phyloP scores from a whole-genome alignment of 2,113 vertebrate genomes.

The Mastomys natalensis region DNA sequence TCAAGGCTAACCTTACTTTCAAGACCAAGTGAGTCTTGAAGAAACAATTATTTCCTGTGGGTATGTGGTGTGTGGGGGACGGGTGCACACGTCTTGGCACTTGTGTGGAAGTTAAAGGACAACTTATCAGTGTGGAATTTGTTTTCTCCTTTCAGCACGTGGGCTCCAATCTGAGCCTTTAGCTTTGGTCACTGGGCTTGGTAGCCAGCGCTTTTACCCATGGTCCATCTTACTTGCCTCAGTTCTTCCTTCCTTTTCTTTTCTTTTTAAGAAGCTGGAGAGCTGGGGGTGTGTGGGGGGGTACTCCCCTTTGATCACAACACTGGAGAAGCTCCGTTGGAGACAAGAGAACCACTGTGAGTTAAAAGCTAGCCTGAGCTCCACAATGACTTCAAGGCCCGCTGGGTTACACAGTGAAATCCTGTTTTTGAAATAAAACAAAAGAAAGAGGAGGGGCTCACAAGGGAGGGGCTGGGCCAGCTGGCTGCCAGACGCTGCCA shows the following conservation, averaged over 20 bases:
- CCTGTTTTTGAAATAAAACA: background rate
- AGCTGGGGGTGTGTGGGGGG: background rate
- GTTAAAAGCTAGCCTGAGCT: background rate
- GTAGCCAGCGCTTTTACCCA: background rate
- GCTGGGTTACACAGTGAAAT: background rate
- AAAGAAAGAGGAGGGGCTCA: background rate
- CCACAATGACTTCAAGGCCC: background rate
- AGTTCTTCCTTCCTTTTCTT: too few species aligned
- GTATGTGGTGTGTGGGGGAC: background rate
- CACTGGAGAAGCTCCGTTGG: background rate
- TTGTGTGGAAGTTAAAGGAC: background rate
- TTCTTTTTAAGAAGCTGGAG: background rate
- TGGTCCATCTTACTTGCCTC: background rate
- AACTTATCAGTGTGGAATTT: too few species aligned
- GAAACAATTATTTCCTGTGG: background rate
- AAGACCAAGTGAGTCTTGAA: background rate
- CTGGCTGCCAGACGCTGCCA: background rate
- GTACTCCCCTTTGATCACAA: background rate
- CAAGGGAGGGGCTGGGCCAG: background rate
- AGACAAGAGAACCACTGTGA: background rate
- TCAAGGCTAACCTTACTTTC: background rate
- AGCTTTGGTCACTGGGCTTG: background rate
- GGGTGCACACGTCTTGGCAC: background rate
- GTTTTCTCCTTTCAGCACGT: background rate
- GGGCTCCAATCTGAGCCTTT: too few species aligned